Evolutionary conservation across 1,140 invertebrate genomes (phyloP).

Genomic region (honey bee (Apis mellifera)): Amel_HAv3.1 CM009932.2:5126001-5126500

Average conservation of each 20-base stretch:
- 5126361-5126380: background rate
- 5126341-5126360: background rate
- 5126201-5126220: background rate
- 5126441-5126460: background rate
- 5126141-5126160: background rate
- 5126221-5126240: background rate
- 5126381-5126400: constrained; percentile 6
- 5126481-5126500: no score
- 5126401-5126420: background rate
- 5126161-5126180: background rate
- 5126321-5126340: background rate
- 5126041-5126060: background rate
- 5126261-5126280: background rate
- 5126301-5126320: constrained; percentile 9
- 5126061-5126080: background rate
- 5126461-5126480: background rate
- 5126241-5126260: background rate
- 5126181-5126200: background rate
- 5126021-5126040: background rate
- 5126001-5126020: background rate
- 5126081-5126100: no score
- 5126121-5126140: background rate
- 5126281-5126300: background rate
- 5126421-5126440: background rate
- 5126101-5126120: background rate